Base-by-base conservation (phyloP, 1,140 invertebrate species). In the Drosophila pseudoananassae region DNA sequence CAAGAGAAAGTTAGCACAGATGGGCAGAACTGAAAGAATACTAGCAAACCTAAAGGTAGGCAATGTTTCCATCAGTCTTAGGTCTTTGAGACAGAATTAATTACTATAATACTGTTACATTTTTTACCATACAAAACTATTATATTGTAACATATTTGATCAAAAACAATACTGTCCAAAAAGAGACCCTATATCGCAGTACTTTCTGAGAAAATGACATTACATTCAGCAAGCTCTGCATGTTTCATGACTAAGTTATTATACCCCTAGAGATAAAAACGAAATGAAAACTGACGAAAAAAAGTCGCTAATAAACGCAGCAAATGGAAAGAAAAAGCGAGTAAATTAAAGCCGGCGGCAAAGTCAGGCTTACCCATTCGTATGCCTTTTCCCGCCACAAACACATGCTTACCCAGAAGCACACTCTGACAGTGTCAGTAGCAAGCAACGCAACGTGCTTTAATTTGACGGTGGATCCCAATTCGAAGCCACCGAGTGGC, bases 291-390 rank as follows among this genome's bases (percentile, higher is more conserved):
- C 31, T 49, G 43, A 49, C 51, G 9, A 70, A 40, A 66, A 66
- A 61, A 70, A 84, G 47, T 51, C 54, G 78, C 51, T 76, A 77
- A 76, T 76, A 80, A 76, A 75, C 61, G 74, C 52, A 47, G 58
- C 71, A 89, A 80, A 89, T 85, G 72, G 68, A 77, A 74, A 89
- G 76, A 76, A 75, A 68, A 73, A 83, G 59, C 76, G 70, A 46
- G 36, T 59, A 64, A 85, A 84, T 69, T 68, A 70, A 85, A 70
- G 64, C 60, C 55, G 60, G 53, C 72, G 51, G 49, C 60, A 9
- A 17, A 43, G 17, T 55, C 29, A 15, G 38, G 56, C 15, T 61
- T 63, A 38, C 46, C 43, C 53, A 69, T 87, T 87, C 66, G 58
- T 69, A 53, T 87, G 78, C 82, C 78, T 77, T 85, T 80, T 85